Conservation (phyloP, 2,888 invertebrate species). For the Andrena flavipes region DNA sequence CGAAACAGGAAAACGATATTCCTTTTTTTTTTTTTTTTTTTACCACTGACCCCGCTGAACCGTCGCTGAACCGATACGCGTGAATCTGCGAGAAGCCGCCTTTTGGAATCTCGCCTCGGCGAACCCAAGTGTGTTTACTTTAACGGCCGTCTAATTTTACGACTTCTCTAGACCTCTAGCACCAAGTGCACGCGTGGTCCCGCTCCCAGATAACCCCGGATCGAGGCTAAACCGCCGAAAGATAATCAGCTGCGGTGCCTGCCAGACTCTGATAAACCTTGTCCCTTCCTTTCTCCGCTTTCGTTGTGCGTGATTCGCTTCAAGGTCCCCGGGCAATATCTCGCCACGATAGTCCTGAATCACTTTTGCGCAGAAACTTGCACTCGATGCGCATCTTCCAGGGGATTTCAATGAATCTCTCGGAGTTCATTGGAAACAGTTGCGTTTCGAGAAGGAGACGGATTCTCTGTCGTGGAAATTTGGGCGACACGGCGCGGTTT, state of each 20-base stretch:
- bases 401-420: neutral
- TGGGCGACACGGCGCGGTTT: constrained; percentile 29
- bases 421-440: neutral
- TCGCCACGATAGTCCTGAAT: neutral
- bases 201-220: constrained; percentile 62
- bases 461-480: neutral
- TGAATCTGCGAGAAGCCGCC: too few relatives aligned
- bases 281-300: constrained; percentile 31
- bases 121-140: too few relatives aligned
- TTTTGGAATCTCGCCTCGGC: too few relatives aligned
- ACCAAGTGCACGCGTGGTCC: constrained; percentile 28
- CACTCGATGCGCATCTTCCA: neutral
- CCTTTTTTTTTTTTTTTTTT: too few relatives aligned
- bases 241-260: constrained; percentile 58
- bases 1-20: too few relatives aligned
- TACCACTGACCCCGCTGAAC: too few relatives aligned
- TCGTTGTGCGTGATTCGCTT: constrained; percentile 22
- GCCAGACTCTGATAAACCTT: constrained; percentile 48
- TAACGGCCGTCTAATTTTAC: too few relatives aligned
- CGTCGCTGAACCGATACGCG: too few relatives aligned
- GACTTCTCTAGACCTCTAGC: too few relatives aligned
- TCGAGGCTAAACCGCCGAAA: constrained; percentile 60
- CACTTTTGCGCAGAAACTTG: neutral
- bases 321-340: constrained; percentile 25
- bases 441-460: neutral